phyloP scores from a whole-genome alignment of 2,113 vertebrate species.

The Trichomycterus rosablanca region DNA sequence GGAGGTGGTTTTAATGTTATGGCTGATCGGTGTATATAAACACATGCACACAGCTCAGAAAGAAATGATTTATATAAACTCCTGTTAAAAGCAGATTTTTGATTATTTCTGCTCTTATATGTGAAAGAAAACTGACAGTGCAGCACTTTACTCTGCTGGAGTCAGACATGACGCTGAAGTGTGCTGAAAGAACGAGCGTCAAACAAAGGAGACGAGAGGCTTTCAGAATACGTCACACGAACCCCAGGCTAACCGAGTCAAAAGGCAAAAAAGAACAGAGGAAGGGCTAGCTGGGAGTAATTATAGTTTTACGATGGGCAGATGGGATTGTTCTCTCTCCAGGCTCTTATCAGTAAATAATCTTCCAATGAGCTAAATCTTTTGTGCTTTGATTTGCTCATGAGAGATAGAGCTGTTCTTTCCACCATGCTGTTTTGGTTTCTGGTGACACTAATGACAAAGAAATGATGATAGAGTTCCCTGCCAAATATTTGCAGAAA shows the following conservation, averaged over 20 bases:
- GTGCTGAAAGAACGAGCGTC: conserved; percentile 1
- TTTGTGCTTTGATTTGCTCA: conserved; percentile 12
- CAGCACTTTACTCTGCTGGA: neutral
- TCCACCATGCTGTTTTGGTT: neutral
- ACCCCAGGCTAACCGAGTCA: neutral
- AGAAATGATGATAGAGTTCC: conserved; percentile 15
- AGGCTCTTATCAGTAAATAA: conserved; percentile 20
- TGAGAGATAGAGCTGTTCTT: conserved; percentile 7
- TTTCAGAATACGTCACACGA: neutral
- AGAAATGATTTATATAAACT: conserved; percentile 25
- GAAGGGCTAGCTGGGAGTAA: neutral
- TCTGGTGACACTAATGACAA: conserved; percentile 24
- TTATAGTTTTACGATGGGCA: conserved; percentile 6
- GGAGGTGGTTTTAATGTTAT: too few relatives aligned
- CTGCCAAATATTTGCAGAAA: conserved; percentile 27
- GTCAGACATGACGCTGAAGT: neutral
- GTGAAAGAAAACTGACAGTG: conserved; percentile 1
- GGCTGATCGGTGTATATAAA: too few relatives aligned
- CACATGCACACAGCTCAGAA: conserved; percentile 8
- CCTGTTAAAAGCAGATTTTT: neutral
- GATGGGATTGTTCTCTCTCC: conserved; percentile 23
- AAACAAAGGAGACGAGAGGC: conserved; percentile 15
- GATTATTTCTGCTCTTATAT: conserved; percentile 10
- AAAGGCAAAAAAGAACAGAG: neutral
- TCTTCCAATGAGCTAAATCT: conserved; percentile 23